phyloP scores from a whole-genome alignment of 2,113 vertebrate genomes.

The Coryphaenoides rupestris region DNA sequence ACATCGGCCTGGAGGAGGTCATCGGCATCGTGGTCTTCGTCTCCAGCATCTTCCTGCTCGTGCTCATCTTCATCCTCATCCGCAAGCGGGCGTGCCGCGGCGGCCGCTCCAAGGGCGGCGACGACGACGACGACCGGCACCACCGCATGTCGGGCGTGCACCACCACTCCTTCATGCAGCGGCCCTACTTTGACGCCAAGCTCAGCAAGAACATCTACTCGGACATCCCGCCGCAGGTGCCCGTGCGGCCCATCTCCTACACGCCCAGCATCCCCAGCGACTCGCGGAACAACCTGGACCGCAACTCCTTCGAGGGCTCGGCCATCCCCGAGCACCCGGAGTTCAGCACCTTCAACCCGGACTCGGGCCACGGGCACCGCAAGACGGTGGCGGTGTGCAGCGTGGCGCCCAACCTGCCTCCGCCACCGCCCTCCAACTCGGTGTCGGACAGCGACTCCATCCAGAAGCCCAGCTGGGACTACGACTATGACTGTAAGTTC shows the following conservation, averaged over 20 bases:
- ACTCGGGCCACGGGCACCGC: constrained; percentile 88
- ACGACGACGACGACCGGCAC: constrained; percentile 76
- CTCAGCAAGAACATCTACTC: constrained; percentile 93
- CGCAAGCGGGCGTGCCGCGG: constrained; percentile 76
- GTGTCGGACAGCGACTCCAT: constrained; percentile 97
- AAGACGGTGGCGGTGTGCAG: constrained; percentile 97
- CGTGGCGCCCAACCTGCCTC: constrained; percentile 92
- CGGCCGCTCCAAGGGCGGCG: constrained; percentile 62
- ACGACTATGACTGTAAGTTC: constrained; percentile 95
- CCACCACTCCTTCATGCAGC: constrained; percentile 87
- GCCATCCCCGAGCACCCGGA: constrained; percentile 94
- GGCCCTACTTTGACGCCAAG: constrained; percentile 89
- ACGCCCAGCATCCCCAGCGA: constrained; percentile 98
- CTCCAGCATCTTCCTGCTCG: constrained; percentile 80
- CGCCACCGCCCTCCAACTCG: constrained; percentile 94
- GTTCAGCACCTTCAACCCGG: constrained; percentile 97
- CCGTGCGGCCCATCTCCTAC: constrained; percentile 95
- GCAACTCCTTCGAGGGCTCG: constrained; percentile 96
- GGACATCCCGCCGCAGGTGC: constrained; percentile 95
- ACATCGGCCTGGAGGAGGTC: constrained; percentile 93
- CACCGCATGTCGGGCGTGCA: constrained; percentile 44
- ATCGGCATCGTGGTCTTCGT: constrained; percentile 91
- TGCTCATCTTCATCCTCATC: constrained; percentile 84
- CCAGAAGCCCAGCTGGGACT: constrained; percentile 98
- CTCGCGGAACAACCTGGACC: constrained; percentile 94